Evolutionary conservation across 2,113 vertebrate species (phyloP).

Genomic region (Tonatia bakeri): DNA sequence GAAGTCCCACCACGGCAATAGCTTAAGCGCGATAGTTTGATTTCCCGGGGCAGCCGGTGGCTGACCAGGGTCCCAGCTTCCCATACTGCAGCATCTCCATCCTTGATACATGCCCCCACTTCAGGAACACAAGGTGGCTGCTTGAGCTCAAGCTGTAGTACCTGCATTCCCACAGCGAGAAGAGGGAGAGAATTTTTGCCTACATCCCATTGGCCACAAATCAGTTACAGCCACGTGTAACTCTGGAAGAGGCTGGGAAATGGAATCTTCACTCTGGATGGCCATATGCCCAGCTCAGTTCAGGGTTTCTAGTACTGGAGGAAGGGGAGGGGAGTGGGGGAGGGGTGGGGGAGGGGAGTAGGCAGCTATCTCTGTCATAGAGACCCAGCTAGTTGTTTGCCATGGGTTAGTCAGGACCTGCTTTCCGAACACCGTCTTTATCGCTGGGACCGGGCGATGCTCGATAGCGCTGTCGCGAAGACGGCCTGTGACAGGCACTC

Average conservation of each 20-base stretch:
- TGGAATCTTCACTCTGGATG: background rate
- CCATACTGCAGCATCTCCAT: background rate
- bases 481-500: rapidly evolving
- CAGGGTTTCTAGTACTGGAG: background rate
- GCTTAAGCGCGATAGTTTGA: background rate
- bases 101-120: background rate
- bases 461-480: too few relatives aligned
- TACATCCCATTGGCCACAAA: background rate
- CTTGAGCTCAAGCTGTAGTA: background rate
- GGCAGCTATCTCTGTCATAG: background rate
- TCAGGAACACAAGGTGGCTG: background rate
- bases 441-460: background rate
- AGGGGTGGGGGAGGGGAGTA: background rate
- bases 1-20: background rate
- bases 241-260: background rate
- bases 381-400: background rate
- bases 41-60: background rate
- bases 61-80: background rate
- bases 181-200: background rate
- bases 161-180: background rate
- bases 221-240: background rate
- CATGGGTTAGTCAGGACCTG: background rate
- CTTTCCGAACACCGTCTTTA: background rate
- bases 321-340: background rate
- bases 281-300: background rate